Percentiles rank a stretch among this genome's conserved stretches.
Conservation (phyloP, 2,888 invertebrate species). For the Harmothoe impar region DNA sequence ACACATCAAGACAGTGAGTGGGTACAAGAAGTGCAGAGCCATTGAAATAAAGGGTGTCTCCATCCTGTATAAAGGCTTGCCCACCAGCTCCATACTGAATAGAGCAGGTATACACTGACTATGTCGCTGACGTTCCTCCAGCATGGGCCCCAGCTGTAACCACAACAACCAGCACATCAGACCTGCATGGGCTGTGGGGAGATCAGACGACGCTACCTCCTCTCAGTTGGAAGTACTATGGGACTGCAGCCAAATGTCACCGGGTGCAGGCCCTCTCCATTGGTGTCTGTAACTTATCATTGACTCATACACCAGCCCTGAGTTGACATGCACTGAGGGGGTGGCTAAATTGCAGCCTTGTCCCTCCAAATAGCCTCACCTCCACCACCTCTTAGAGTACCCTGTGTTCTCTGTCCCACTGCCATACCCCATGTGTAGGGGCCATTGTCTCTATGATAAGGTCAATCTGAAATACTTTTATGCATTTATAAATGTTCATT, state of each 20-base stretch:
- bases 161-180: not conserved
- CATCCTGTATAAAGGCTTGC: no score
- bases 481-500: no score
- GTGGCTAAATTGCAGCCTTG: not conserved
- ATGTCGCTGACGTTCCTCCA: not conserved
- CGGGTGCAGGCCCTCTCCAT: not conserved
- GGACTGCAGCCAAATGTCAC: conserved; percentile 32
- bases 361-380: not conserved
- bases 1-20: no score
- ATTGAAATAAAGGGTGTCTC: no score
- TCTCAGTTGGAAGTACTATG: conserved; percentile 19
- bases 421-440: no score
- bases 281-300: conserved; percentile 35
- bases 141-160: not conserved
- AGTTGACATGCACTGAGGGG: conserved; percentile 40
- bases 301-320: not conserved
- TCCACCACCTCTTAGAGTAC: not conserved
- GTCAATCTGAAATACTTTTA: no score
- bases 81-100: no score
- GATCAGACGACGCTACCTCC: not conserved
- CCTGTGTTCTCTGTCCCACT: not conserved
- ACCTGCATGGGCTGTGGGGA: not conserved
- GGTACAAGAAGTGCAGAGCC: no score
- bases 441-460: no score
- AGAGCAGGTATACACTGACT: not conserved